phyloP scores from a whole-genome alignment of 2,113 vertebrate genomes.

The Rissa tridactyla region DNA sequence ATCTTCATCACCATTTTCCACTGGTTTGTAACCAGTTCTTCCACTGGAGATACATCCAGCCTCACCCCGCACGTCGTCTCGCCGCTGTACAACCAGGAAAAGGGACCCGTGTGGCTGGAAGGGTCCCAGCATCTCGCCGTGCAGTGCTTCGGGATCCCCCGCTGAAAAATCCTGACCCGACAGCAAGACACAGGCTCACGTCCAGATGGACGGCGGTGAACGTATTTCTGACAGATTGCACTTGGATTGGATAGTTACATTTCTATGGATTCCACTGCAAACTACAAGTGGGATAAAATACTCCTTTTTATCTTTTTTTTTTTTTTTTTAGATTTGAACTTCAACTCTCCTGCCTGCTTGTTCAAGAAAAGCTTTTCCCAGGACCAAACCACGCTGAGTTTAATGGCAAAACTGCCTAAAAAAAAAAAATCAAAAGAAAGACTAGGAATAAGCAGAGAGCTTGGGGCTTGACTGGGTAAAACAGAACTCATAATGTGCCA shows the following conservation, averaged over 20 bases:
- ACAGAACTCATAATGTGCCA: neutral
- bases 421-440: neutral
- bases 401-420: neutral
- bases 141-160: neutral
- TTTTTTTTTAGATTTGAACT: neutral
- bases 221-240: fast-evolving
- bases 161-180: fast-evolving
- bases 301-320: neutral
- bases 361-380: neutral
- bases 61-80: fast-evolving
- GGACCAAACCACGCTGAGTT: neutral
- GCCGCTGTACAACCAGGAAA: fast-evolving
- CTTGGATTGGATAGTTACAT: fast-evolving
- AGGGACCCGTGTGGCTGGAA: neutral
- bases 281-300: neutral
- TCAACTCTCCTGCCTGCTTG: neutral
- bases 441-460: neutral
- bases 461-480: fast-evolving
- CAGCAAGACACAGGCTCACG: fast-evolving
- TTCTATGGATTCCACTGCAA: neutral
- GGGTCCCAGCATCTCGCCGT: fast-evolving
- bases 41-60: fast-evolving
- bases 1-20: fast-evolving
- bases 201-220: neutral
- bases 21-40: fast-evolving